These are phyloP conservation scores for Masnerella sp. DNA, from an alignment of 2,888 invertebrate species.

Conservation along the genomic window DNA sequence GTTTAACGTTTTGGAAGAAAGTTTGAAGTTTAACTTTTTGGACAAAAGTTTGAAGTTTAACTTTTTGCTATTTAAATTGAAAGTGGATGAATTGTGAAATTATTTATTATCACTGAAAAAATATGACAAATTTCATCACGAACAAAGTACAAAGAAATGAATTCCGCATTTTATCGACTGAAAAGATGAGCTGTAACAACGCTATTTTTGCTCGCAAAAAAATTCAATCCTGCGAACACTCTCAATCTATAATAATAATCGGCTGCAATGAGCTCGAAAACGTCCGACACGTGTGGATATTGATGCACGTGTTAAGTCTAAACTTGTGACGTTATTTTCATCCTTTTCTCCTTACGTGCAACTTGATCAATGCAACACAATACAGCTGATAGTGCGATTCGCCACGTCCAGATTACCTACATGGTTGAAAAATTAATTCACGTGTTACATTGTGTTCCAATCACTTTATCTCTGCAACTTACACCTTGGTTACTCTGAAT, in stretches of 20 bases:
- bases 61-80: too few species aligned
- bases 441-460: slow-evolving; percentile 26
- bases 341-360: slow-evolving; percentile 30
- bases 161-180: too few species aligned
- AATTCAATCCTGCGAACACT: too few species aligned
- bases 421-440: slow-evolving; percentile 19
- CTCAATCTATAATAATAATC: background rate
- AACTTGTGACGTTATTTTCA: slow-evolving; percentile 37
- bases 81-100: too few species aligned
- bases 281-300: slow-evolving; percentile 24
- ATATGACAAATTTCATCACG: too few species aligned
- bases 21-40: too few species aligned
- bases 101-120: too few species aligned
- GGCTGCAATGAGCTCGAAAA: slow-evolving; percentile 6
- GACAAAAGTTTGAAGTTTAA: too few species aligned
- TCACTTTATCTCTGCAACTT: background rate
- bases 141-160: too few species aligned
- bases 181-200: too few species aligned
- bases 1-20: too few species aligned
- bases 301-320: slow-evolving; percentile 41
- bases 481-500: too few species aligned
- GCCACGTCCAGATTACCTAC: slow-evolving; percentile 35
- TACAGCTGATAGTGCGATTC: slow-evolving; percentile 30
- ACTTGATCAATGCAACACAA: slow-evolving; percentile 41
- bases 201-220: slow-evolving; percentile 1